Base-by-base conservation (phyloP, 2,888 invertebrate genomes). In the Adelognathus sp. region DNA sequence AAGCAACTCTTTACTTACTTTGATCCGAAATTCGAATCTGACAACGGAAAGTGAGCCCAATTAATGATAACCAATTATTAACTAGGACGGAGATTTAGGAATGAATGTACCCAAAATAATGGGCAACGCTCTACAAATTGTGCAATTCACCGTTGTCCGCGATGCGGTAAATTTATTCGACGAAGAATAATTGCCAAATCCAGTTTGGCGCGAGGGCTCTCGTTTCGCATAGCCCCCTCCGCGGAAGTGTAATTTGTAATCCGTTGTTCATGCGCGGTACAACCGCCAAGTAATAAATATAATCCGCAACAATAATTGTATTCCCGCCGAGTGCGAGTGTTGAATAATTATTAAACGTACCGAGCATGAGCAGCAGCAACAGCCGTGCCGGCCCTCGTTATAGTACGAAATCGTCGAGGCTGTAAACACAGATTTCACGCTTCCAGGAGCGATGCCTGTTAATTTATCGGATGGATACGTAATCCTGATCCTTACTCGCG, bases 241-340 rank as follows among this genome's bases (percentile, higher is more conserved):
- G 36, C 39, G 52, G 50, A 44, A 76, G 54, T 72, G 61, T 76
- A 72, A 81, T 77, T 77, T 81, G 72, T 82, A 75, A 76, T 83
- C 69, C 67, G 78, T 67, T 72, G 76, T 79, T 72, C 76, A 71
- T 63, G 52, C 33, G 76, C 74, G 74, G 64, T n/a, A 64, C 41
- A 69, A 78, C 67, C 77, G 44, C 76, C 54, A 63, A 74, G 78
- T 81, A 83, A 83, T 80, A 79, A 76, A 81, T 79, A 79, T 67
- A 79, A 79, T 81, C 75, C 79, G 73, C 82, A 81, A 82, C 70
- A 82, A 82, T 84, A 82, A 85, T 86, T 85, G 83, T 80, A 79
- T 82, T 83, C 79, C 66, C 73, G 72, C 66, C 71, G 79, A 80
- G 79, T 81, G 58, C 66, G 66, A 75, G 50, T 77, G 72, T 83